Conservation (phyloP, 2,113 vertebrate genomes). For the Thamnaconus septentrionalis region DNA sequence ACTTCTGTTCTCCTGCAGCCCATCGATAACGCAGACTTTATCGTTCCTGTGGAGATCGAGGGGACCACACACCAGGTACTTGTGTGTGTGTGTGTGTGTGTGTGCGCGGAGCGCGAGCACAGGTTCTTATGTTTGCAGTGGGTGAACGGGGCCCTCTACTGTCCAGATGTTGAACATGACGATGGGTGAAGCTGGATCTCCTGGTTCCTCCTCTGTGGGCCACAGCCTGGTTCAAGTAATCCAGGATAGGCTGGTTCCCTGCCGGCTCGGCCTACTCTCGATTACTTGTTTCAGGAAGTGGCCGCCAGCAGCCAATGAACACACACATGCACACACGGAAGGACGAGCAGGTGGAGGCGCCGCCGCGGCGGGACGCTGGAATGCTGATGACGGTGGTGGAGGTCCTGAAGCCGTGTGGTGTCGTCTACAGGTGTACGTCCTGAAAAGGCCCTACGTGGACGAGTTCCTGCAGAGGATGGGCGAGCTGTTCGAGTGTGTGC, state of each 20-base stretch:
- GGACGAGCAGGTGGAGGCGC: too few relatives aligned
- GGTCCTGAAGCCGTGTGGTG: constrained; percentile 14
- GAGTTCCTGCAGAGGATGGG: constrained; percentile 89
- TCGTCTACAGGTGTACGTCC: constrained; percentile 82
- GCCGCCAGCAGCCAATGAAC: constrained; percentile 43
- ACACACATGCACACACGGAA: too few relatives aligned
- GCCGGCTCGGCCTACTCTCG: constrained; percentile 89
- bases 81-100: constrained; percentile 23
- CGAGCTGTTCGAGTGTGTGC: constrained; percentile 88
- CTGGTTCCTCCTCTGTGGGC: constrained; percentile 46
- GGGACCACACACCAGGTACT: constrained; percentile 88
- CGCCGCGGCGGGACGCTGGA: too few relatives aligned
- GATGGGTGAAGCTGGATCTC: too few relatives aligned
- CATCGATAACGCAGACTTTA: constrained; percentile 92
- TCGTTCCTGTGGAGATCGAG: constrained; percentile 92
- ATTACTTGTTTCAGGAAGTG: constrained; percentile 92
- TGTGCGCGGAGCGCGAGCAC: too few relatives aligned
- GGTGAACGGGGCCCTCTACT: constrained; percentile 56
- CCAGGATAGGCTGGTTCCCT: constrained; percentile 96
- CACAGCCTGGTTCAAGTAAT: constrained; percentile 94
- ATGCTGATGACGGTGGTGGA: too few relatives aligned
- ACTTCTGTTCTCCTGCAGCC: constrained; percentile 75
- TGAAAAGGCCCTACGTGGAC: constrained; percentile 90
- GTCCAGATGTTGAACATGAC: constrained; percentile 42
- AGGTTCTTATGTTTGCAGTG: constrained; percentile 4